A percentile compares a stretch with the other conserved stretches of the same genome.
Evolutionary conservation across 2,113 vertebrate species (phyloP).

Genomic region (Pionites leucogaster): DNA sequence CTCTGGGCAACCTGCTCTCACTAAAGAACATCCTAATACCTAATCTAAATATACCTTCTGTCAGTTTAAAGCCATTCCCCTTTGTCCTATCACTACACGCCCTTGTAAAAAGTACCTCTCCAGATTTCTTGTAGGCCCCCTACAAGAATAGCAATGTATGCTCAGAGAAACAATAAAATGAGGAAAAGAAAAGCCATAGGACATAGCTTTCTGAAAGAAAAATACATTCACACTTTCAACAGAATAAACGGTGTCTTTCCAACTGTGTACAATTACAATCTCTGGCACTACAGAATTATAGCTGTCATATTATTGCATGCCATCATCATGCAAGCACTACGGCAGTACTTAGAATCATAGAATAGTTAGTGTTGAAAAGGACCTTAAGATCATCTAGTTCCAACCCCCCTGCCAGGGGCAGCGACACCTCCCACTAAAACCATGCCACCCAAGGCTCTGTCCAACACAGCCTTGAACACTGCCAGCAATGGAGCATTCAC

Average conservation of each 20-base stretch:
- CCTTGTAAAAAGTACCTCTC: neutral
- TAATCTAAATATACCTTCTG: neutral
- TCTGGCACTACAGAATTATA: neutral
- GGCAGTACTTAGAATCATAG: neutral
- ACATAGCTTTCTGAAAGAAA: neutral
- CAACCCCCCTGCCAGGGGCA: too few species aligned
- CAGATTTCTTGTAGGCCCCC: neutral
- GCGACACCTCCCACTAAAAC: too few species aligned
- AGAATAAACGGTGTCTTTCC: neutral
- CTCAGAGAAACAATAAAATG: neutral
- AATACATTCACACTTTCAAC: neutral
- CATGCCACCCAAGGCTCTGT: too few species aligned
- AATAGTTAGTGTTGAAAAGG: too few species aligned
- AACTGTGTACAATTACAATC: neutral
- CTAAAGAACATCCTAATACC: neutral
- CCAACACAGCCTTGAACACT: too few species aligned
- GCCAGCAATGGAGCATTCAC: too few species aligned
- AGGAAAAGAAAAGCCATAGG: neutral
- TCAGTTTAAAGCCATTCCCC: neutral
- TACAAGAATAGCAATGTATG: rapidly evolving
- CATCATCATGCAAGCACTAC: neutral
- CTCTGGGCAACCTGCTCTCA: neutral
- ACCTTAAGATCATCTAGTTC: too few species aligned
- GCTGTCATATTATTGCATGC: neutral
- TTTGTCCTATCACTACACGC: neutral